These are phyloP conservation scores for Varecia variegata DNA, from an alignment of 2,797 vertebrate genomes.

Conservation along the genomic window DNA sequence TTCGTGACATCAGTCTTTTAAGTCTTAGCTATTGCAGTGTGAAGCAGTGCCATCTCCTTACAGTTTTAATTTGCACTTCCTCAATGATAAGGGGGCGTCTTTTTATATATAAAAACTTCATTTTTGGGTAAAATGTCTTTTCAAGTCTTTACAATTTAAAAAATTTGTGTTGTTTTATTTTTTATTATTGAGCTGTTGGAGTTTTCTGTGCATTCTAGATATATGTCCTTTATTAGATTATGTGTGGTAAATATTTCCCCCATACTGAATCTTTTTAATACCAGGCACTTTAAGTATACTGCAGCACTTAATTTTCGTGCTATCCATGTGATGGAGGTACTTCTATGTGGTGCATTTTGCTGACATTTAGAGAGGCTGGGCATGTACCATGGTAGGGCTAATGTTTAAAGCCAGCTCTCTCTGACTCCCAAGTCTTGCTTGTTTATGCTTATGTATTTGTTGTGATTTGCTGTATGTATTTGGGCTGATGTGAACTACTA, in stretches of 20 bases:
- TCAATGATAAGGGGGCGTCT: background rate
- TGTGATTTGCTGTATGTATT: background rate
- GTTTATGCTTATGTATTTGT: background rate
- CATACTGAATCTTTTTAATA: background rate
- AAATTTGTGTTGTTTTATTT: background rate
- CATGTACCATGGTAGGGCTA: background rate
- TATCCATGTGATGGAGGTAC: background rate
- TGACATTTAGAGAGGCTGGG: too few relatives aligned
- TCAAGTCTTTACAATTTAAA: background rate
- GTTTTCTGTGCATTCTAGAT: background rate
- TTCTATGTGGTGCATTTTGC: background rate
- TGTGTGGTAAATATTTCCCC: background rate
- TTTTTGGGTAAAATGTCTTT: background rate
- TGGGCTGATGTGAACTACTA: background rate
- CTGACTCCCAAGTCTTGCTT: background rate
- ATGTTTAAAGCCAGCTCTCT: background rate
- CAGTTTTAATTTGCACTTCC: too few relatives aligned
- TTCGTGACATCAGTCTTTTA: accelerated
- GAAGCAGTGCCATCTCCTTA: accelerated
- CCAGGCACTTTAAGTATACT: background rate
- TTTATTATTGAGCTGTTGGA: background rate
- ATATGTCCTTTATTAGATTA: background rate
- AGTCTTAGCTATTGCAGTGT: accelerated
- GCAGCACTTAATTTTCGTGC: background rate
- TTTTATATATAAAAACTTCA: background rate